Evolutionary conservation across 92 coral and sea anemone species (phyloP).

Genomic region (Bergia puertoricense): DNA sequence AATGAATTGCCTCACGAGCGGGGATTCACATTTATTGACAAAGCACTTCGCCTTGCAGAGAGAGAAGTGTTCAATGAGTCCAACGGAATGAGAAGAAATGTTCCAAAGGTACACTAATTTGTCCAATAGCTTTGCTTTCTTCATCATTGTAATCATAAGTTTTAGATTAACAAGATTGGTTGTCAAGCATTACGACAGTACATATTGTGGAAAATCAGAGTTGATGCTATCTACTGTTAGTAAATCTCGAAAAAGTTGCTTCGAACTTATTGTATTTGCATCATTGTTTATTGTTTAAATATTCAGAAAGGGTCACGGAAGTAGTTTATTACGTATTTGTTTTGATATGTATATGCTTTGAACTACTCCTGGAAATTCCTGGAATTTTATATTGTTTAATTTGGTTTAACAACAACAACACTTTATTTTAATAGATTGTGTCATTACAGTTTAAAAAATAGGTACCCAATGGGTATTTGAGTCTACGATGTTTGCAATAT

Average conservation of each 20-base stretch:
- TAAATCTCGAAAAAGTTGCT: no score
- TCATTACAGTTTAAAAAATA: no score
- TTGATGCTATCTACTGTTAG: no score
- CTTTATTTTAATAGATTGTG: no score
- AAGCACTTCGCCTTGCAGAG: conserved; percentile 35
- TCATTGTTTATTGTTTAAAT: not conserved
- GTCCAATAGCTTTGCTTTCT: not conserved
- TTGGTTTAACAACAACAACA: no score
- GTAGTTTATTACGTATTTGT: not conserved
- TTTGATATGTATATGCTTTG: not conserved
- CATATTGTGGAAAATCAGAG: no score
- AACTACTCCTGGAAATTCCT: not conserved
- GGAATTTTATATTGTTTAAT: no score
- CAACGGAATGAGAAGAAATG: conserved; percentile 35
- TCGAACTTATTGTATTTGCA: not conserved
- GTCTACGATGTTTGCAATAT: no score
- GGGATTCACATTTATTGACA: conserved; percentile 33
- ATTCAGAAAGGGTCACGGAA: not conserved
- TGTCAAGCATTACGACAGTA: not conserved
- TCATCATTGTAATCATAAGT: not conserved
- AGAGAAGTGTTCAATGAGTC: conserved; percentile 10
- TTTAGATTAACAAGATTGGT: not conserved
- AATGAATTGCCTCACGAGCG: conserved; percentile 19
- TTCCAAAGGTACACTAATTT: not conserved
- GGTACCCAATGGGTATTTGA: no score